Evolutionary conservation across 1,140 invertebrate species (phyloP), one percentile per base, ranked within the genome.

Genomic region (Megalopta genalis): DNA sequence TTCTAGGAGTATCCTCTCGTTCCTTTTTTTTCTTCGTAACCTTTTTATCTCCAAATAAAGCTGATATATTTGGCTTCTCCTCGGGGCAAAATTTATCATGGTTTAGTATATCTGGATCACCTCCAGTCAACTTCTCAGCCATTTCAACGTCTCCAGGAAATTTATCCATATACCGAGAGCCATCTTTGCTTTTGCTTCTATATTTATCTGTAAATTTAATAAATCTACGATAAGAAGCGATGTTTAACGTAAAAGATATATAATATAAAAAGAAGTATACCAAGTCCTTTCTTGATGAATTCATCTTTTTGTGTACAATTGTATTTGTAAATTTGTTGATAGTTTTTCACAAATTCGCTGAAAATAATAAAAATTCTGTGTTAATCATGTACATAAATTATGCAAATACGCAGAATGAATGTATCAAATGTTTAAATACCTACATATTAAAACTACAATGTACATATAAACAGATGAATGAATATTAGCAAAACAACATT

Each of bases 311-410:
- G 94, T 9, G 93, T 93, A 88, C 96, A 97, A 83, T 97, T 95
- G 90, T 97, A 97, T 74, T 95, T 95, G 87, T 94, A 96, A 80
- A 97, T 96, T 67, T 94, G 92, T 77, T 95, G 95, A 42, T 94
- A 90, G 89, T 95, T 96, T 86, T 94, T 96, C 2, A 97, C 95
- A 93, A 95, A 96, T 93, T 97, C 96, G 93, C 96, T 97, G 93
- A 87, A 94, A 95, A 93, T 89, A 87, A 83, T 78, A 88, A 87
- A 86, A 87, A 73, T 67, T 12, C 49, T 46, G 39, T 39, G 64
- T 62, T 64, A 25, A 46, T 72, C 3, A 6, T 12, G 10, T 46
- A 46, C 10, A 46, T 12, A 46, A 46, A 46, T 14, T 10, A 46
- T 12, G 12, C 12, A 46, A 46, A 46, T 46, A 46, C 4, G 64